Evolutionary conservation across 2,888 invertebrate genomes (phyloP).

Genomic region (Glyphotaelius pellucidus): DNA sequence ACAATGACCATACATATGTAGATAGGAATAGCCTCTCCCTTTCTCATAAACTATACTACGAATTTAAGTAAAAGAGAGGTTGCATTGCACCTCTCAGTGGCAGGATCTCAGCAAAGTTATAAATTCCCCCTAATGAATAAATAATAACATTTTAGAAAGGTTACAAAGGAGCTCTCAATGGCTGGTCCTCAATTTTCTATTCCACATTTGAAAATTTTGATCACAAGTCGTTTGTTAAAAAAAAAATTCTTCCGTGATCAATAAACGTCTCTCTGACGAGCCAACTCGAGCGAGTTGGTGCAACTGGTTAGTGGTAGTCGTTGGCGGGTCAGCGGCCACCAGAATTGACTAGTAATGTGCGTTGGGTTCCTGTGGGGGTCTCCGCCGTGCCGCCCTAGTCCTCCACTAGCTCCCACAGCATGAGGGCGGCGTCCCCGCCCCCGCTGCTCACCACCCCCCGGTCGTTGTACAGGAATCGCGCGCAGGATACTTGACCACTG

Average conservation of each 20-base stretch:
- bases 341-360: constrained; percentile 21
- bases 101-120: no score
- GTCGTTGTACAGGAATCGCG: constrained; percentile 91
- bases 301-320: neutral
- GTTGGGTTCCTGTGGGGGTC: neutral
- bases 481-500: constrained; percentile 87
- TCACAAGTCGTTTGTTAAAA: neutral
- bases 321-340: neutral
- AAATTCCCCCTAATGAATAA: no score
- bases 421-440: constrained; percentile 91
- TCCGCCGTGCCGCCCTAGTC: constrained; percentile 77
- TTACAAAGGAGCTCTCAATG: neutral
- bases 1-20: neutral
- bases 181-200: neutral
- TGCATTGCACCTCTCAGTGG: no score
- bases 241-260: neutral
- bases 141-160: neutral
- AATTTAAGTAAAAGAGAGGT: neutral
- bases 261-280: neutral
- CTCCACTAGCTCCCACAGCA: constrained; percentile 93
- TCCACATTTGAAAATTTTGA: neutral
- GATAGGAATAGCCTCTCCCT: no score
- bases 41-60: neutral
- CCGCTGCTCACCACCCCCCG: constrained; percentile 91
- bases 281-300: neutral